Base-by-base conservation (phyloP, 2,888 invertebrate species). In the Dichetophora obliterata region DNA sequence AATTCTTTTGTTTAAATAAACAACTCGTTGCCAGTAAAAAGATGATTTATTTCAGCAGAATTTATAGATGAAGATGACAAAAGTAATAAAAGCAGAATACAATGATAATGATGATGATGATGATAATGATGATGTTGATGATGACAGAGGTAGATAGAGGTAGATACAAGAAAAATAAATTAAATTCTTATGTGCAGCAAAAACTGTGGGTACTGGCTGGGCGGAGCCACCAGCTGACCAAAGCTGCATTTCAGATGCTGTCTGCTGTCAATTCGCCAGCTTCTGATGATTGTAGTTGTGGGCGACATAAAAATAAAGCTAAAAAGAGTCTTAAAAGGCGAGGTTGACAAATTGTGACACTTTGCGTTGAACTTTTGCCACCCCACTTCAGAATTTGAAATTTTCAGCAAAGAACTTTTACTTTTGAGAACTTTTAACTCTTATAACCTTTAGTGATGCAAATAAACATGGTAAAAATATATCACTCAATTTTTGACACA, bases 1-100 rank as follows among this genome's bases (percentile, higher is more conserved):
- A 75, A 69, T 75, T 69, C 71, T 59, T 71, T 71, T 71, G 71
- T 71, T 71, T 59, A 71, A 71, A 71, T 59, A 71, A 43, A 57
- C 57, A 71, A 59, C 71, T 57, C 71, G 22, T 24, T 34, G 22
- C 66, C n/a, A 9, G 19, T 48, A 48, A 19, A 66, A 68, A 68
- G 8, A 50, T 75, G 75, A 75, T 75, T 75, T 75, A 75, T 75
- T 57, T 54, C 34, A 48, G n/a, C 54, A 19, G 57, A 74, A 74
- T 59, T 22, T 59, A 72, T 72, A 54, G 43, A 43, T 27, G n/a
- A 54, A 75, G 69, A 69, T 50, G 31, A 69, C 16, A 52, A 57
- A 22, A 65, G 54, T 43, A 70, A 73, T 59, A 54, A 61, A 72
- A 68, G 71, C 50, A 71, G 71, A 77, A 68, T 4, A 43, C 2